Base-by-base conservation (phyloP, 2,113 vertebrate species). In the Syrrhaptes paradoxus region DNA sequence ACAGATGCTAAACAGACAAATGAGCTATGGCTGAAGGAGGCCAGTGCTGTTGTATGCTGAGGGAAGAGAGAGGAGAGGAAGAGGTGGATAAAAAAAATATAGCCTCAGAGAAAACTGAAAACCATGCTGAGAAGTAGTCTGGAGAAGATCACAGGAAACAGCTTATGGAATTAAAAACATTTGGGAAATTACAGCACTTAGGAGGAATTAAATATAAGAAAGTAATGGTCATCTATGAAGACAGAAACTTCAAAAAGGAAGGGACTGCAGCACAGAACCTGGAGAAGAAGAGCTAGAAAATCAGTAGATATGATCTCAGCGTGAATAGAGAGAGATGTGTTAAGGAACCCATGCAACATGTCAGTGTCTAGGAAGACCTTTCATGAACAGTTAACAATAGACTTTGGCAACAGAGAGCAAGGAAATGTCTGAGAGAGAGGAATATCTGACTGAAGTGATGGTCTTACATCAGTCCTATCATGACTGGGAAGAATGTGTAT, bases 1-100 rank as follows among this genome's bases (percentile, higher is more conserved):
- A 96, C 95, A 97, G 95, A 97, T 97, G 96, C 95, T 96, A 97
- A 97, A 67, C 96, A 97, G 96, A 96, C 95, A 96, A 96, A 97
- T 95, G 96, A 96, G 94, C 95, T 96, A 96, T 93, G 87, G 94
- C 67, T 97, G 96, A 95, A 97, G 96, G 96, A 96, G 94, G 81
- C 95, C 96, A 96, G 94, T 83, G 87, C 94, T 83, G 81, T 77
- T 92, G 79, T 95, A 79, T 15, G 73, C 70, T 48, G 89, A 92
- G 92, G 63, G 90, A 86, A 90, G 81, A 92, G 96, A 94, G 95
- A 95, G 77, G 58, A 96, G 84, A 96, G 94, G 95, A 96, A 97
- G 96, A 96, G 94, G 96, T 96, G 96, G 93, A 90, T 97, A 62
- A 90, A 96, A 95, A 86, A 93, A 82, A 87, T 78, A 95, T 95